A percentile compares a stretch with the other conserved stretches of the same genome.
phyloP scores from a whole-genome alignment of 1,140 invertebrate species.

The Musca vetustissima region DNA sequence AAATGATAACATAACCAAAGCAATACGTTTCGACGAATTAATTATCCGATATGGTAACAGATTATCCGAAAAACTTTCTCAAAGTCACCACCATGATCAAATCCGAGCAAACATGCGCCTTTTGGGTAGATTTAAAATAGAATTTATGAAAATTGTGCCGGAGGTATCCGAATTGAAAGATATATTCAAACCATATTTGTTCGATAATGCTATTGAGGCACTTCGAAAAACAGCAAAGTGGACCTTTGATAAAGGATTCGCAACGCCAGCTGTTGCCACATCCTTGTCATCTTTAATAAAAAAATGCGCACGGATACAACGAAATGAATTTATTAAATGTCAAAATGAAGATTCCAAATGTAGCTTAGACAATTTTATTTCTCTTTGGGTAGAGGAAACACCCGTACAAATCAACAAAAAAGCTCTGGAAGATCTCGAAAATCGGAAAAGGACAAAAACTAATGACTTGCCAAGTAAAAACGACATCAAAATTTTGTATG shows the following conservation, averaged over 20 bases:
- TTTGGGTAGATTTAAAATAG: constrained; percentile 5
- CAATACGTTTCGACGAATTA: not conserved
- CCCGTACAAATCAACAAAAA: no score
- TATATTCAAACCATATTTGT: not conserved
- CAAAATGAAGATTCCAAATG: no score
- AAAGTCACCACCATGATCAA: constrained; percentile 30
- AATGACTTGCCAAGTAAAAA: not conserved
- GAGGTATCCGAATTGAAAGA: no score
- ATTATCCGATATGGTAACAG: not conserved
- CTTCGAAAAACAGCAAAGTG: constrained; percentile 28
- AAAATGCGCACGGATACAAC: no score
- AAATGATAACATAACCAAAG: constrained; percentile 5
- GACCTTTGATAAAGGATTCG: not conserved
- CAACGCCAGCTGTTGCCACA: no score
- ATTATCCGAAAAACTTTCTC: constrained; percentile 3
- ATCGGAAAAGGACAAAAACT: no score
- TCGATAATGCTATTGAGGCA: not conserved
- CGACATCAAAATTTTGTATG: not conserved
- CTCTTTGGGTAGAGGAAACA: no score
- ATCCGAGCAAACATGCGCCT: constrained; percentile 29
- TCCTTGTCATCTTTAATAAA: no score
- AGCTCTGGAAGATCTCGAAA: no score
- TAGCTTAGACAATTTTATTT: no score
- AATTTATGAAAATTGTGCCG: not conserved
- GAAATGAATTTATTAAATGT: no score